Evolutionary conservation across 2,797 vertebrate genomes (phyloP).

Genomic region (Miichthys miiuy): DNA sequence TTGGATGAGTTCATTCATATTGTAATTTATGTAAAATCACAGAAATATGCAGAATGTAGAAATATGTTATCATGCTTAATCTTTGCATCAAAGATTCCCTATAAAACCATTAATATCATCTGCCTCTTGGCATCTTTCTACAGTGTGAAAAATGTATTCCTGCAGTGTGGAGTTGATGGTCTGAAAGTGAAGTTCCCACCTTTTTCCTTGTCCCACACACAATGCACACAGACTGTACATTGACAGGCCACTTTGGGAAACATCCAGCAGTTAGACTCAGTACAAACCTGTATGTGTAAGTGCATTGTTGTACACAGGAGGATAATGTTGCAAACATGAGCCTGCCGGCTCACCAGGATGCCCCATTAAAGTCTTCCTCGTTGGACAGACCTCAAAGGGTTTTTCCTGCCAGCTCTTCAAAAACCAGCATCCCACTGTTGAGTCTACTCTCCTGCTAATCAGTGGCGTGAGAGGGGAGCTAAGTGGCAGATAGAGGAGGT

Average conservation of each 20-base stretch:
- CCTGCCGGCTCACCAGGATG: constrained; percentile 45
- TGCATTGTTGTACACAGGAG: constrained; percentile 43
- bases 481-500: constrained; percentile 31
- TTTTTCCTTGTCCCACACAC: background rate
- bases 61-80: background rate
- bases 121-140: background rate
- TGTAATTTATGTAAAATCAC: background rate
- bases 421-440: constrained; percentile 29
- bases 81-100: background rate
- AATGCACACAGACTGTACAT: background rate
- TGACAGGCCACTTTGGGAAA: constrained; percentile 22
- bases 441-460: constrained; percentile 61
- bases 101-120: background rate
- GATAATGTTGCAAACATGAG: constrained; percentile 52
- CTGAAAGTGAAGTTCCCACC: background rate
- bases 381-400: constrained; percentile 51
- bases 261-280: constrained; percentile 22
- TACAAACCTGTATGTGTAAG: constrained; percentile 35
- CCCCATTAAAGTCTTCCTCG: constrained; percentile 56
- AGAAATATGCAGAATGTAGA: background rate
- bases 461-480: constrained; percentile 31
- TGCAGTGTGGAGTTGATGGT: background rate
- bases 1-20: background rate
- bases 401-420: constrained; percentile 38
- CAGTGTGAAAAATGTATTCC: background rate